Evolutionary conservation across 2,888 invertebrate genomes (phyloP).

Genomic region (Drosophila anceps): DNA sequence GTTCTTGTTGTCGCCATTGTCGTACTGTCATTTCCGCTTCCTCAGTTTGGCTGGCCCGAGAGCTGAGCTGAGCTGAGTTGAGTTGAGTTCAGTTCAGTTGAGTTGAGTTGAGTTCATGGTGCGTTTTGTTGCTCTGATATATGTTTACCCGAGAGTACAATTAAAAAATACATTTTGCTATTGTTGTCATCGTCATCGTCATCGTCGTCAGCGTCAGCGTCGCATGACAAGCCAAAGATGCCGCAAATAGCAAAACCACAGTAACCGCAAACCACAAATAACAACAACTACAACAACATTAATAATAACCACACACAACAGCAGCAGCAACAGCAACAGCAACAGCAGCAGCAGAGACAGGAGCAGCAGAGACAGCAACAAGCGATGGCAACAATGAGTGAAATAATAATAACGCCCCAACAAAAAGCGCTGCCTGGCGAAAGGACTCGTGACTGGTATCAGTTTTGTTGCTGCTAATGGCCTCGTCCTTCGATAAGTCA

Average conservation of each 20-base stretch:
- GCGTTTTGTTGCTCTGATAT: constrained; percentile 56
- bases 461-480: constrained; percentile 63
- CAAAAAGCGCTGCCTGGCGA: constrained; percentile 38
- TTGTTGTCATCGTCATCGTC: constrained; percentile 70
- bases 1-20: constrained; percentile 69
- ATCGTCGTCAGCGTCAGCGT: constrained; percentile 55
- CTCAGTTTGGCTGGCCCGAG: constrained; percentile 53
- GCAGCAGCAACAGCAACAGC: not conserved
- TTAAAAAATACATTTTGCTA: constrained; percentile 79
- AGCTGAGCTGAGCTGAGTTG: not conserved
- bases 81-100: constrained; percentile 9
- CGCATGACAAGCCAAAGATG: constrained; percentile 79
- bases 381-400: constrained; percentile 48
- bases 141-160: constrained; percentile 78
- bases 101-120: constrained; percentile 63
- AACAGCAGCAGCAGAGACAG: not conserved
- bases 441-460: constrained; percentile 60
- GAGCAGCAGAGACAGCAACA: constrained; percentile 30
- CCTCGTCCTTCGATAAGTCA: constrained; percentile 52
- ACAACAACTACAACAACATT: constrained; percentile 36
- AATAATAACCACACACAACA: constrained; percentile 18
- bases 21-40: constrained; percentile 79
- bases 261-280: constrained; percentile 45
- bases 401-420: constrained; percentile 69
- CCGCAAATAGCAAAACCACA: constrained; percentile 71